Percentiles rank a stretch among this genome's conserved stretches.
These are phyloP conservation scores for Megaleporinus macrocephalus DNA, from an alignment of 2,113 vertebrate genomes.

Conservation along the genomic window DNA sequence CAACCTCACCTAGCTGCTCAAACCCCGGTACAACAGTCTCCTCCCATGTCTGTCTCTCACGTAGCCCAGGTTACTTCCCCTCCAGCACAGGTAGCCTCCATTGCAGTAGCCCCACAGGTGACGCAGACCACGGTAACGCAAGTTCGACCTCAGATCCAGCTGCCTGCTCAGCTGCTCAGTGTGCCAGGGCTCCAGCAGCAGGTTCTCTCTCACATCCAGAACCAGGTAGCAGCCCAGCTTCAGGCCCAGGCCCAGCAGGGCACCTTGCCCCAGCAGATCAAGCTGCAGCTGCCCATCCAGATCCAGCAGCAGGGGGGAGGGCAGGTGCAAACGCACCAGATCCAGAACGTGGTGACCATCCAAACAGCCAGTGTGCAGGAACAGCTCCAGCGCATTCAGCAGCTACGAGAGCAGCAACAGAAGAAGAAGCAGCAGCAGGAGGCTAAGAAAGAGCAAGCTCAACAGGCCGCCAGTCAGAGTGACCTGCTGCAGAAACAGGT, in stretches of 20 bases:
- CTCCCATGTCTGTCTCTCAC: constrained; percentile 48
- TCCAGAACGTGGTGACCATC: constrained; percentile 93
- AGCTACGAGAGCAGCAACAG: constrained; percentile 86
- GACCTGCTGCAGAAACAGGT: constrained; percentile 94
- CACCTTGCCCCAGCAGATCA: constrained; percentile 85
- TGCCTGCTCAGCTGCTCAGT: constrained; percentile 87
- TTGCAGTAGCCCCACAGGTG: constrained; percentile 65
- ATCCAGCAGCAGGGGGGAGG: constrained; percentile 79
- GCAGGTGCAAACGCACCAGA: constrained; percentile 85
- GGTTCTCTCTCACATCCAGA: constrained; percentile 88
- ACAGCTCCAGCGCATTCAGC: constrained; percentile 92
- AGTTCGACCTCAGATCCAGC: constrained; percentile 76
- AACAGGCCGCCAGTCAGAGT: constrained; percentile 84
- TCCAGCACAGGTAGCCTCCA: constrained; percentile 42
- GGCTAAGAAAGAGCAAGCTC: constrained; percentile 86
- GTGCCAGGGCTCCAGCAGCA: constrained; percentile 90
- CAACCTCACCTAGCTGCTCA: constrained; percentile 70
- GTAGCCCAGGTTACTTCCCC: constrained; percentile 59
- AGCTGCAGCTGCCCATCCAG: constrained; percentile 89
- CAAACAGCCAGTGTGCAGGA: constrained; percentile 92
- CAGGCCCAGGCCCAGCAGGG: constrained; percentile 84
- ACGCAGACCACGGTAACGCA: constrained; percentile 68
- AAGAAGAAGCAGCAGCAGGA: constrained; percentile 89
- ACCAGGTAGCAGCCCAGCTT: constrained; percentile 73
- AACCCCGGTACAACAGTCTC: constrained; percentile 38